These are phyloP conservation scores for Macrocentrus cingulum DNA, from an alignment of 1,140 invertebrate species.

Conservation along the genomic window DNA sequence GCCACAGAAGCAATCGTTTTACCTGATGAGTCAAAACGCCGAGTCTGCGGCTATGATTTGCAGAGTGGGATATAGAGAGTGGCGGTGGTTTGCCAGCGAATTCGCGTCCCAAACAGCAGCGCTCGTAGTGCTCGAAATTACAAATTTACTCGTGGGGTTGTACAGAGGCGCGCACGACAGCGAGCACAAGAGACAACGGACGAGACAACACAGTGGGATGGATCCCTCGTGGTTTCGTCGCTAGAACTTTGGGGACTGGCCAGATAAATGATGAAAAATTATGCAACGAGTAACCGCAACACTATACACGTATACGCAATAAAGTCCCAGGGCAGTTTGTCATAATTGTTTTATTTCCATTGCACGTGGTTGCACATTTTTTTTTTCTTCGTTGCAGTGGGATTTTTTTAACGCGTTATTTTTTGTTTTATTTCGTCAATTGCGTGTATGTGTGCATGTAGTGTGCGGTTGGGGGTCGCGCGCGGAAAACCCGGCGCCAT, in stretches of 20 bases:
- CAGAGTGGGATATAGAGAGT: neutral
- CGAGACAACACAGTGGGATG: neutral
- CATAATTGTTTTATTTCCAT: conserved; percentile 5
- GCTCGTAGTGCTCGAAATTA: conserved; percentile 1
- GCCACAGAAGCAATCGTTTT: conserved; percentile 10
- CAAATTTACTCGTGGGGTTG: conserved; percentile 2
- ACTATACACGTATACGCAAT: too few species aligned
- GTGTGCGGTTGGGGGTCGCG: neutral
- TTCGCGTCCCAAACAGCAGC: neutral
- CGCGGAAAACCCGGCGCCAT: neutral
- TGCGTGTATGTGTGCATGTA: neutral
- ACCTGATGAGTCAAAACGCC: neutral
- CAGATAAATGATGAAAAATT: conserved; percentile 3
- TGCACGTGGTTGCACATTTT: neutral
- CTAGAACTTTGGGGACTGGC: neutral
- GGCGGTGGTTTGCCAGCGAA: neutral
- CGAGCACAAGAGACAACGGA: neutral
- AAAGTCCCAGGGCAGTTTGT: neutral
- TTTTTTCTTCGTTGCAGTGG: neutral
- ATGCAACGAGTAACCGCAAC: neutral
- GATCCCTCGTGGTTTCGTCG: neutral
- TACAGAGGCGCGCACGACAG: neutral
- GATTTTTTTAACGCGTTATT: neutral
- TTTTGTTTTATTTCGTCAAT: conserved; percentile 7
- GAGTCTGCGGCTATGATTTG: neutral